These are phyloP conservation scores for Echinometra lucunter DNA, from an alignment of 53 echinoderm and acorn worm species.

Conservation along the genomic window DNA sequence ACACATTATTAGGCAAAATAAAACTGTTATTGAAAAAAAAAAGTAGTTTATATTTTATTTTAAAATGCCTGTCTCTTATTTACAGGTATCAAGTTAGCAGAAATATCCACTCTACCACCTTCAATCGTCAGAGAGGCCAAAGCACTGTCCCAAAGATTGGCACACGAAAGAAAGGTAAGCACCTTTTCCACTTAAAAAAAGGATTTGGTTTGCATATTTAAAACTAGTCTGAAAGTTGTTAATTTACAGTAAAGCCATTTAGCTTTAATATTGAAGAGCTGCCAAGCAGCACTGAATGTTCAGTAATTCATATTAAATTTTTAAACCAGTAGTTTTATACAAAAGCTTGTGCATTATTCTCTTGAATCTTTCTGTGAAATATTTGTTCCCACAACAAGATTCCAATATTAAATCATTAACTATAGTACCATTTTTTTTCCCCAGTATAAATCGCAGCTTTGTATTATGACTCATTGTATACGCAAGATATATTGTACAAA, in stretches of 20 bases:
- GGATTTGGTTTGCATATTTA: neutral
- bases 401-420: neutral
- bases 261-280: neutral
- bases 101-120: conserved; percentile 86
- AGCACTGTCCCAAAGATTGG: conserved; percentile 75
- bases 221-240: neutral
- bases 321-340: neutral
- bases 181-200: neutral
- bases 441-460: neutral
- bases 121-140: conserved; percentile 84
- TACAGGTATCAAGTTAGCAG: conserved; percentile 95
- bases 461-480: no score
- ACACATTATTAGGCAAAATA: no score
- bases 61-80: neutral
- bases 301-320: neutral
- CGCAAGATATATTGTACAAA: no score
- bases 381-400: neutral
- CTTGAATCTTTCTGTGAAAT: neutral
- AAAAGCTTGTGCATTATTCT: neutral
- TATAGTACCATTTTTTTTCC: neutral
- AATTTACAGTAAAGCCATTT: neutral
- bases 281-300: neutral
- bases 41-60: no score
- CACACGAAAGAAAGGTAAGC: conserved; percentile 77
- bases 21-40: no score